Base-by-base conservation (phyloP, 2,797 vertebrate species). In the Helicolenus hilgendorfi region DNA sequence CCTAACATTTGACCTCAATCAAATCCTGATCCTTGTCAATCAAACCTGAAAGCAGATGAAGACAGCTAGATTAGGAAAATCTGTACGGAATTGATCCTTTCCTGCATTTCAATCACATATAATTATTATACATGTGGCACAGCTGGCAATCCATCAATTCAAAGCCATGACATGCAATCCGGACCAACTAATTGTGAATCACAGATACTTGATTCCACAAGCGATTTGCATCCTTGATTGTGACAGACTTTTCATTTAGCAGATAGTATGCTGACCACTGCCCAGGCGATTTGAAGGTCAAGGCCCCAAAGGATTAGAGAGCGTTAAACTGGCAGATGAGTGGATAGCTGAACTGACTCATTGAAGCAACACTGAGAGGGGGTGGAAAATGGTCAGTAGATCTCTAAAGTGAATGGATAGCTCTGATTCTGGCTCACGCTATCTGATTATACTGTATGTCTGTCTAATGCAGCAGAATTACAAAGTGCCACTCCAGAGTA, bases 291-390 rank as follows among this genome's bases (percentile, higher is more conserved):
- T 92, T 89, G 72, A 87, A 92, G 90, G 88, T 94, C 91, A 86
- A 81, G 91, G 67, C 89, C 81, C 65, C 0, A 14, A 15, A 72
- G 90, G 95, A 96, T 96, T 95, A 96, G 41, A 71, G 84, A 75
- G 89, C 22, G 53, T 76, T 87, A 83, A 87, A 94, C 77, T 33
- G 75, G 70, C 35, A 72, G 88, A 95, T 92, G 89, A 89, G 85
- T 10, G 70, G 72, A 93, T 72, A 77, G 88, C 87, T 90, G 91
- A 83, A 69, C 11, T 1, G 62, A 76, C 20, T 76, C 76, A 55
- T 22, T 74, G 79, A 88, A 72, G 72, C 29, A 18, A 45, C 59
- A 31, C 62, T 60, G 53, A 86, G 63, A 72, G 77, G 63, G 62
- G 77, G 74, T 22, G 59, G 81, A 24, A 70, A 81, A 65, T 41